phyloP scores from a whole-genome alignment of 1,140 invertebrate genomes.

The Elymnias hypermnestra region DNA sequence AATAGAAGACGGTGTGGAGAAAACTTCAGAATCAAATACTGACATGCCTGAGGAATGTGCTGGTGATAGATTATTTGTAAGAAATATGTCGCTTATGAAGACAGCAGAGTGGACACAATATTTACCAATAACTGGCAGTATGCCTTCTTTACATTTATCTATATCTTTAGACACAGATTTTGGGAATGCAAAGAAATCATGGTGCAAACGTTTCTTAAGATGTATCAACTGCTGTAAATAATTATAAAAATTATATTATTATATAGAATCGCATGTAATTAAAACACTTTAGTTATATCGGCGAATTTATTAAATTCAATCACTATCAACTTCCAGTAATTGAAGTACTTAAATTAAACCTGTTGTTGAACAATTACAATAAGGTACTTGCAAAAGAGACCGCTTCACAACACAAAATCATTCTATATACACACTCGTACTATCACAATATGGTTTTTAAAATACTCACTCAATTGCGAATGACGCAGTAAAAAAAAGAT shows the following conservation, averaged over 20 bases:
- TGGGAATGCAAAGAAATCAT: constrained; percentile 30
- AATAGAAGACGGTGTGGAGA: constrained; percentile 6
- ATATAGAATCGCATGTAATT: constrained; percentile 18
- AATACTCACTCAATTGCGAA: constrained; percentile 13
- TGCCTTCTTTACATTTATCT: constrained; percentile 38
- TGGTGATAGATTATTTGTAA: constrained; percentile 22
- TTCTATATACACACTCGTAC: constrained; percentile 47
- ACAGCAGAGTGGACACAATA: constrained; percentile 30
- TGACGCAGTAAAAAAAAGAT: constrained; percentile 6
- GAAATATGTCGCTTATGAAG: constrained; percentile 32
- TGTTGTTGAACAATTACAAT: constrained; percentile 37
- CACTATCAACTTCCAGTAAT: constrained; percentile 67
- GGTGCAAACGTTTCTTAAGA: constrained; percentile 36
- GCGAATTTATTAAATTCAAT: constrained; percentile 75
- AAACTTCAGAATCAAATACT: not conserved
- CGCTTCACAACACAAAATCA: constrained; percentile 48
- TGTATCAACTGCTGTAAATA: constrained; percentile 48
- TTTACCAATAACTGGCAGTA: constrained; percentile 24
- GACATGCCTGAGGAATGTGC: not conserved
- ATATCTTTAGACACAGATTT: constrained; percentile 29
- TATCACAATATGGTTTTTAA: constrained; percentile 49
- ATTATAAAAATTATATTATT: constrained; percentile 4
- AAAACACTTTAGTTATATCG: constrained; percentile 50
- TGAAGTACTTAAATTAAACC: constrained; percentile 68
- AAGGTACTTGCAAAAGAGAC: constrained; percentile 58